Base-by-base conservation (phyloP, 2,888 invertebrate genomes). In the Clanis bilineata region DNA sequence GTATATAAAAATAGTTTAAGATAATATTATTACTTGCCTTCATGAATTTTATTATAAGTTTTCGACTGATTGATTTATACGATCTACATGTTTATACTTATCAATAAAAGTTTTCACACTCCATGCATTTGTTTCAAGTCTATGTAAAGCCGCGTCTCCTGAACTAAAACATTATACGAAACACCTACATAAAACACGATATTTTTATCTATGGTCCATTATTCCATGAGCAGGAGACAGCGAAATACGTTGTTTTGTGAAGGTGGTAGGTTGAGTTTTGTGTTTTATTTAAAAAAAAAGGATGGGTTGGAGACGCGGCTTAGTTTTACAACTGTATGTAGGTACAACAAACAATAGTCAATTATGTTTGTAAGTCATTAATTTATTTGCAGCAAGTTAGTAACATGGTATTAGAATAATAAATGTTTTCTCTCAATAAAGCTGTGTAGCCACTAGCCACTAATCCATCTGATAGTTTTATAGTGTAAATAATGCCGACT, bases 31-130 rank as follows among this genome's bases (percentile, higher is more conserved):
- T 83, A 87, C 89, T 89, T 90, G 90, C 90, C 89, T 86, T 84
- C 73, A 74, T 85, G 85, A 76, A 77, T 79, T 76, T 82, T 77
- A 74, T 73, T 73, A 75, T 82, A 82, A 80, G 76, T 82, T 88
- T 79, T 85, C 85, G 90, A 90, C 90, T 90, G 90, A 90, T 85
- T 85, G 84, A 80, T 87, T 83, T 85, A 78, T 77, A 83, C 83
- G 81, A 82, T 80, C 80, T 83, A 84, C 74, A 67, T 71, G 73
- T 79, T 77, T n/a, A n/a, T n/a, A n/a, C n/a, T 72, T 80, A 76
- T 74, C 74, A 72, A 66, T 73, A 72, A 68, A 73, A n/a, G n/a
- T 76, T 78, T 82, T 79, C 83, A 82, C 79, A 81, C 76, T 76
- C 73, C 75, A 73, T 82, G 83, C 86, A 86, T 85, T 85, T 83